Percentiles rank a stretch among this genome's conserved stretches.
These are phyloP conservation scores for Spongia lamella DNA, from an alignment of 37 sponge, comb jelly and placozoan species.

Conservation along the genomic window DNA sequence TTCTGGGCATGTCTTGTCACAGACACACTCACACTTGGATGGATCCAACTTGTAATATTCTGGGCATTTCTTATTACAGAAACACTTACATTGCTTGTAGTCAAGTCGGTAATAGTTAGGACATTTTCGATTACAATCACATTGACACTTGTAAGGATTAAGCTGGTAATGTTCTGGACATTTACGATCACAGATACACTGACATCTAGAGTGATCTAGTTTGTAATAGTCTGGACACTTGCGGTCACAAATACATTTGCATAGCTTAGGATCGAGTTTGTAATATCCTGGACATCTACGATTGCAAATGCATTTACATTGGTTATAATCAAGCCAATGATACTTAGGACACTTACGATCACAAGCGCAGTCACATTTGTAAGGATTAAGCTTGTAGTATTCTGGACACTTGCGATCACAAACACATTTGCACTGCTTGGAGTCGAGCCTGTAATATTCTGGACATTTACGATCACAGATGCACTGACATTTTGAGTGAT, in stretches of 20 bases:
- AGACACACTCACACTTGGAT: conserved; percentile 1
- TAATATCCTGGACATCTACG: too few relatives aligned
- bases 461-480: background rate
- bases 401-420: background rate
- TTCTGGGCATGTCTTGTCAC: background rate
- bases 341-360: too few relatives aligned
- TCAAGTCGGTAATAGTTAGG: background rate
- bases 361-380: too few relatives aligned
- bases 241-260: too few relatives aligned
- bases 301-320: too few relatives aligned
- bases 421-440: conserved; percentile 1
- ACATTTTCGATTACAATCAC: background rate
- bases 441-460: background rate
- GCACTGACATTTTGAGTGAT: conserved; percentile 1
- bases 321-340: too few relatives aligned
- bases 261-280: too few relatives aligned
- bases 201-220: background rate
- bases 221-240: too few relatives aligned
- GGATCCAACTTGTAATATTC: background rate
- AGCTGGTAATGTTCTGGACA: background rate
- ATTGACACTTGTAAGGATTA: background rate
- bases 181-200: conserved; percentile 1
- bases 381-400: too few relatives aligned
- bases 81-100: background rate
- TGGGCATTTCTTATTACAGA: background rate